Percentiles rank a stretch among this genome's conserved stretches.
These are phyloP conservation scores for Oopsacas minuta DNA, from an alignment of 37 sponge, comb jelly and placozoan genomes.

Conservation along the genomic window DNA sequence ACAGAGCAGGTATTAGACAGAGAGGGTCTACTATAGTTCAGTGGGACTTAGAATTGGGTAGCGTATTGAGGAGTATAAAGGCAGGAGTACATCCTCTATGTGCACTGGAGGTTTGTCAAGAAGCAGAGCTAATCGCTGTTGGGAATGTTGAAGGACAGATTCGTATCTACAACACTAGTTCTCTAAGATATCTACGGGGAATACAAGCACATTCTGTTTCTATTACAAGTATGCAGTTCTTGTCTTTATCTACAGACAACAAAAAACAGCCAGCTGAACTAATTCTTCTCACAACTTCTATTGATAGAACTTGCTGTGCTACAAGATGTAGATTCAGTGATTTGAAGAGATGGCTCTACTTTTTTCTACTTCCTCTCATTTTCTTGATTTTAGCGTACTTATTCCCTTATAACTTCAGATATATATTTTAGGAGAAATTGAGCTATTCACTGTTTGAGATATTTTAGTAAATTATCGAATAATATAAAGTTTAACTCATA, in stretches of 20 bases:
- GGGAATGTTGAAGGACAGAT: slow-evolving; percentile 8
- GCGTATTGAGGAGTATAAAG: not conserved
- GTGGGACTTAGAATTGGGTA: not conserved
- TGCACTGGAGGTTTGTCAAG: not conserved
- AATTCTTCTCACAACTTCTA: not conserved
- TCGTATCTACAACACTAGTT: not conserved
- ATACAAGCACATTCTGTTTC: not conserved
- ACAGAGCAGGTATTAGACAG: not conserved
- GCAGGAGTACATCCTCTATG: not conserved
- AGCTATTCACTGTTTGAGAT: not conserved
- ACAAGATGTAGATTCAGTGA: not conserved
- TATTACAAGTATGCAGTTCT: not conserved
- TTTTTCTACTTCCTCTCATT: not conserved
- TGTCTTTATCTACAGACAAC: not conserved
- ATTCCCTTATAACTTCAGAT: not conserved
- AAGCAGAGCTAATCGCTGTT: not conserved
- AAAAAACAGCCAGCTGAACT: not conserved
- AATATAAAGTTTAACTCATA: not conserved
- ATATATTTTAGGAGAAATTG: not conserved
- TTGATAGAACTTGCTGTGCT: not conserved
- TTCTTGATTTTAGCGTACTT: slow-evolving; percentile 4
- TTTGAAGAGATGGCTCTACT: not conserved
- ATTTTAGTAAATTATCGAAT: not conserved
- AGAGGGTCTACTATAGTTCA: not conserved
- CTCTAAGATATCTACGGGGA: not conserved